phyloP scores from a whole-genome alignment of 2,888 invertebrate species.

The Drosophila flavopinicola region DNA sequence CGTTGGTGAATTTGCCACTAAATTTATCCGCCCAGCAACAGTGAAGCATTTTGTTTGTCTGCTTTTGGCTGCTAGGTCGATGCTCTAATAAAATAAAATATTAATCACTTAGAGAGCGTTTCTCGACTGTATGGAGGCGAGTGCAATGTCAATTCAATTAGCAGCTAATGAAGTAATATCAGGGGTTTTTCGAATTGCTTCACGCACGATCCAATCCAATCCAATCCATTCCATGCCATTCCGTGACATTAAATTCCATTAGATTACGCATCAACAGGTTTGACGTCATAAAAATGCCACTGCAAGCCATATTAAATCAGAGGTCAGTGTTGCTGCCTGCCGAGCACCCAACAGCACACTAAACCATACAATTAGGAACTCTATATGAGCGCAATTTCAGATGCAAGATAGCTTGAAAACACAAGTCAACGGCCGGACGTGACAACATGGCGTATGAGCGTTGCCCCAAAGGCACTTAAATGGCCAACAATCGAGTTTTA shows the following conservation, averaged over 20 bases:
- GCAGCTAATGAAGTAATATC: constrained; percentile 59
- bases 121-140: not conserved
- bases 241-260: constrained; percentile 19
- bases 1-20: constrained; percentile 12
- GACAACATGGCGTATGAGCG: constrained; percentile 48
- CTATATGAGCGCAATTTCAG: constrained; percentile 31
- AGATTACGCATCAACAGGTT: constrained; percentile 59
- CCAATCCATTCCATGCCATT: constrained; percentile 15
- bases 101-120: constrained; percentile 49
- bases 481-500: constrained; percentile 39
- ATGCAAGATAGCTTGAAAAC: constrained; percentile 26
- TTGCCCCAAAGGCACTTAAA: constrained; percentile 24
- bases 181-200: constrained; percentile 40
- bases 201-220: constrained; percentile 14
- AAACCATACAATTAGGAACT: constrained; percentile 31
- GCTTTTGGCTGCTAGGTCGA: constrained; percentile 4
- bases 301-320: constrained; percentile 45
- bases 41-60: not conserved
- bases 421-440: constrained; percentile 45
- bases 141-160: constrained; percentile 58
- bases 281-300: constrained; percentile 40
- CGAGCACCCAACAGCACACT: constrained; percentile 3
- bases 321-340: constrained; percentile 24
- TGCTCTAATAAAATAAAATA: constrained; percentile 36
- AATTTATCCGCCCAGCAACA: constrained; percentile 33